phyloP scores from a whole-genome alignment of 2,888 invertebrate genomes.

The Nezara viridula region DNA sequence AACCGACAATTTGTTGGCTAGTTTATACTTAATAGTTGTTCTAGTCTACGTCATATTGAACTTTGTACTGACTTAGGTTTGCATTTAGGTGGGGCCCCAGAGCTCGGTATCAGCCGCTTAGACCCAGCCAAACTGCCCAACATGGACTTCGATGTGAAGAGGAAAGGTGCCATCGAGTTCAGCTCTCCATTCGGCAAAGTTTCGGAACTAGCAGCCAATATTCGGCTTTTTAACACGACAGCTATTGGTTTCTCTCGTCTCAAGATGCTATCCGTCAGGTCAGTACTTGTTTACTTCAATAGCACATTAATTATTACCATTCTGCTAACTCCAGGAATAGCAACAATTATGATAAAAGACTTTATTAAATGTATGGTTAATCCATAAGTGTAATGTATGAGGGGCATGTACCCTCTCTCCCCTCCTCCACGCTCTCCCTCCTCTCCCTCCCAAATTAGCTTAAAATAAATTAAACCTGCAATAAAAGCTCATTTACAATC shows the following conservation, averaged over 20 bases:
- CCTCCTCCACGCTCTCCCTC: too few species aligned
- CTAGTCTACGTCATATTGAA: neutral
- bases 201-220: neutral
- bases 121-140: conserved; percentile 66
- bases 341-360: too few species aligned
- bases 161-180: neutral
- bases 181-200: neutral
- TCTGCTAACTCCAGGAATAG: neutral
- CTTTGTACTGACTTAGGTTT: neutral
- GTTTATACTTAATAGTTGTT: neutral
- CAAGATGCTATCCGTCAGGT: conserved; percentile 40
- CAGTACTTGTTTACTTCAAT: neutral
- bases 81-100: conserved; percentile 70
- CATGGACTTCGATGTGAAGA: conserved; percentile 64
- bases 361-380: too few species aligned
- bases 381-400: too few species aligned
- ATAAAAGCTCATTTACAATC: too few species aligned
- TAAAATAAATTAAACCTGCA: too few species aligned
- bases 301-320: neutral
- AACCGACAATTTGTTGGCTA: neutral
- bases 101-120: conserved; percentile 71
- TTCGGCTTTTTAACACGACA: neutral
- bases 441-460: too few species aligned
- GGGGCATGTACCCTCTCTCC: too few species aligned
- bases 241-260: neutral